A percentile compares a stretch with the other conserved stretches of the same genome.
phyloP scores from a whole-genome alignment of 2,113 vertebrate genomes.

The Rana temporaria region DNA sequence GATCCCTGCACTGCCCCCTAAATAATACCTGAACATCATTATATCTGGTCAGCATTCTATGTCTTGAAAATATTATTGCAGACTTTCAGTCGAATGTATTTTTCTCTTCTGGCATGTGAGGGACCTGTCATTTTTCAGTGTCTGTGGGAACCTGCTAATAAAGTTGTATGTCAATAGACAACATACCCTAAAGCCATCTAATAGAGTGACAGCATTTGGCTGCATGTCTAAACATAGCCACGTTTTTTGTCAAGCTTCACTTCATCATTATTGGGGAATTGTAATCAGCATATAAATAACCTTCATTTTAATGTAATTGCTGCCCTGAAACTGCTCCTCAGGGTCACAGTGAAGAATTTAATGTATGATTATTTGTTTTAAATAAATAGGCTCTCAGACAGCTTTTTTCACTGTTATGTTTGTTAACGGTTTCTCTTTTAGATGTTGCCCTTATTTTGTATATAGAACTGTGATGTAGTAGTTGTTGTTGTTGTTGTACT shows the following conservation, averaged over 20 bases:
- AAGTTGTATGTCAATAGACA: slow-evolving; percentile 64
- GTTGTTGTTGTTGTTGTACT: too few relatives aligned
- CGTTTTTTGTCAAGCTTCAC: slow-evolving; percentile 69
- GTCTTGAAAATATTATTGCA: background rate
- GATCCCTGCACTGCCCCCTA: background rate
- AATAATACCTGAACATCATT: background rate
- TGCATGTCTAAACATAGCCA: slow-evolving; percentile 63
- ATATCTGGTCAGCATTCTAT: background rate
- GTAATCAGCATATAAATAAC: slow-evolving; percentile 53
- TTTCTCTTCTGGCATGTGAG: background rate
- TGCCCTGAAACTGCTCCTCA: slow-evolving; percentile 32
- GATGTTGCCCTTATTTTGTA: too few relatives aligned
- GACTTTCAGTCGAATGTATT: background rate
- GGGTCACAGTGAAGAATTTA: slow-evolving; percentile 26
- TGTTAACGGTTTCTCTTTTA: background rate
- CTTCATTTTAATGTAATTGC: slow-evolving; percentile 49
- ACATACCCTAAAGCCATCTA: slow-evolving; percentile 60
- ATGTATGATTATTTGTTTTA: slow-evolving; percentile 28
- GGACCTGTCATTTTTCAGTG: slow-evolving; percentile 31
- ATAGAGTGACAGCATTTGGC: slow-evolving; percentile 67
- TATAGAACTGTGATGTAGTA: too few relatives aligned
- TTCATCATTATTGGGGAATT: slow-evolving; percentile 66
- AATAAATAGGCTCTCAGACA: slow-evolving; percentile 1
- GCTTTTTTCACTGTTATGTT: background rate
- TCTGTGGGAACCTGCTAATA: slow-evolving; percentile 59